These are phyloP conservation scores for Pundamilia nyererei DNA, from an alignment of 2,113 vertebrate species.

Conservation along the genomic window DNA sequence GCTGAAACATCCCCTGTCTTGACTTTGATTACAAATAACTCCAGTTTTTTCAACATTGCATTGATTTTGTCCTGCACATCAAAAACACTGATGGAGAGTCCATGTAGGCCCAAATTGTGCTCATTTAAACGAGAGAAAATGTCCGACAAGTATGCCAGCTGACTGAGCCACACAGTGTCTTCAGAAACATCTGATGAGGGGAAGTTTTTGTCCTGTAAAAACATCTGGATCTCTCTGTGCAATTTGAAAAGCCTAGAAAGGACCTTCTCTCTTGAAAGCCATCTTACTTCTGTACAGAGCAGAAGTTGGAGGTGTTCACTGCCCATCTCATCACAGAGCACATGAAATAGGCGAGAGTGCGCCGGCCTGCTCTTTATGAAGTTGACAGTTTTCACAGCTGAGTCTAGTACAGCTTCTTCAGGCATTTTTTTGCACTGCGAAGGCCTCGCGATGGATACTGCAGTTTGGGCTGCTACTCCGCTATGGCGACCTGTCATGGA, in stretches of 20 bases:
- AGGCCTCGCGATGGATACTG: neutral
- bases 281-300: neutral
- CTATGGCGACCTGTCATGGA: neutral
- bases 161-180: neutral
- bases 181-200: neutral
- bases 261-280: neutral
- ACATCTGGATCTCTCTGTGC: neutral
- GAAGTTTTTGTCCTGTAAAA: neutral
- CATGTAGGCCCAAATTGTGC: neutral
- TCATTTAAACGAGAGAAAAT: neutral
- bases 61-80: neutral
- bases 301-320: neutral
- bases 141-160: neutral
- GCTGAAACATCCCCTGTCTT: neutral
- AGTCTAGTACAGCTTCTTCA: neutral
- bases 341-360: neutral
- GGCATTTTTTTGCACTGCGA: neutral
- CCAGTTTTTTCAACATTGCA: neutral
- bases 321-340: neutral
- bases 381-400: neutral
- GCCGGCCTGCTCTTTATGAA: neutral
- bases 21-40: neutral
- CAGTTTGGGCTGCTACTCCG: neutral
- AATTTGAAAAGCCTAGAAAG: constrained; percentile 5
- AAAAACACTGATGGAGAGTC: neutral